phyloP scores from a whole-genome alignment of 2,113 vertebrate species.

The Falcunculus frontatus region DNA sequence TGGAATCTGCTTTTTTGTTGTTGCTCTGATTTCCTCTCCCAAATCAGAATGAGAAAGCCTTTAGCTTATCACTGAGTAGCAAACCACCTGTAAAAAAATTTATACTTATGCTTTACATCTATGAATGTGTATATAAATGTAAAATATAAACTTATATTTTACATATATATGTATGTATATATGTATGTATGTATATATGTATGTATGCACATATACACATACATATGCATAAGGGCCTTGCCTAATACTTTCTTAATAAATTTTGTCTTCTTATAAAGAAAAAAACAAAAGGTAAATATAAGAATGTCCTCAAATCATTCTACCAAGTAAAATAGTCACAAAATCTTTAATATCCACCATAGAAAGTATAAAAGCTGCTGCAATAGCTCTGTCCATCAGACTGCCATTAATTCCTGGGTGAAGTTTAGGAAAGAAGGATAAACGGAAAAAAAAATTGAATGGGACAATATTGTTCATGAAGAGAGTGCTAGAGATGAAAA shows the following conservation, averaged over 20 bases:
- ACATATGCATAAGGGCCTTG: background rate
- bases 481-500: background rate
- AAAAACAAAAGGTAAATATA: background rate
- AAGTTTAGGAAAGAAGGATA: background rate
- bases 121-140: background rate
- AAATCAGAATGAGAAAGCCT: background rate
- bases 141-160: background rate
- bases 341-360: background rate
- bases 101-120: background rate
- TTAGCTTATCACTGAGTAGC: background rate
- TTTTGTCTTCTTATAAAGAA: background rate
- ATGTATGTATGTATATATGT: background rate
- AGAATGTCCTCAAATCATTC: background rate
- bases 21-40: background rate
- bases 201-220: too few species aligned
- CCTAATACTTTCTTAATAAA: background rate
- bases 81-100: background rate
- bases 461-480: background rate
- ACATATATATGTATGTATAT: background rate
- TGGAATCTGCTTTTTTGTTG: background rate
- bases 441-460: rapidly evolving
- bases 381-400: background rate
- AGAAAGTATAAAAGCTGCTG: background rate
- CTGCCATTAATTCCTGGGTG: background rate
- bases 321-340: background rate